Percentiles rank a stretch among this genome's conserved stretches.
phyloP scores from a whole-genome alignment of 2,113 vertebrate species.

The Tympanuchus pallidicinctus region DNA sequence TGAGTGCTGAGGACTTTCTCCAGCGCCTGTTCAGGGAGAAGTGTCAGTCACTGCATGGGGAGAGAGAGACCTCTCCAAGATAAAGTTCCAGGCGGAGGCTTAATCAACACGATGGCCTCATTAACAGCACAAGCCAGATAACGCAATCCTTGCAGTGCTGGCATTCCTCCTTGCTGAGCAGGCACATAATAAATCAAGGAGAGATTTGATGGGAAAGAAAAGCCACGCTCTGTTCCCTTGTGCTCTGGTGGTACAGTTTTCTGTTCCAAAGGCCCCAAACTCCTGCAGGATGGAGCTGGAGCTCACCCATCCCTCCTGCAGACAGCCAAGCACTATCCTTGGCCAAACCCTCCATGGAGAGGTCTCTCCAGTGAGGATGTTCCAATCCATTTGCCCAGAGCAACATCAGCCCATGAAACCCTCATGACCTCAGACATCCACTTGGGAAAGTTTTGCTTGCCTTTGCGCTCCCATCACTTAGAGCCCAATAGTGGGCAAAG shows the following conservation, averaged over 20 bases:
- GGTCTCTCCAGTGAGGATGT: background rate
- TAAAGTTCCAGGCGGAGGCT: background rate
- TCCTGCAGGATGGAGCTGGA: background rate
- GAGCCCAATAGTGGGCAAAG: background rate
- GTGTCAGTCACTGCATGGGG: background rate
- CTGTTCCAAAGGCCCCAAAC: background rate
- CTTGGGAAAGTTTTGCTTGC: background rate
- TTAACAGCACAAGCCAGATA: background rate
- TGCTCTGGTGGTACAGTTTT: background rate
- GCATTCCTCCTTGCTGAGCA: background rate
- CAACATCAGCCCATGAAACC: background rate
- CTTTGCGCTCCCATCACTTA: background rate
- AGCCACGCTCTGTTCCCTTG: background rate
- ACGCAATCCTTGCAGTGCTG: background rate
- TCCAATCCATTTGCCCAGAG: background rate
- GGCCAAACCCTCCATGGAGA: background rate
- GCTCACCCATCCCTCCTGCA: background rate
- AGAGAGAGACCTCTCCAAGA: background rate
- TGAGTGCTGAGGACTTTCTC: background rate
- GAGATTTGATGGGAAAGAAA: background rate
- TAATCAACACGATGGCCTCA: background rate
- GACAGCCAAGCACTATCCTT: background rate
- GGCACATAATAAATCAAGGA: background rate
- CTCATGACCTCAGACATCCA: accelerated
- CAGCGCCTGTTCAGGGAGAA: background rate